A percentile compares a stretch with the other conserved stretches of the same genome.
Evolutionary conservation across 1,140 invertebrate species (phyloP).

Genomic region (Caenorhabditis elegans): WBcel235 BX284606.5:3780001-3780500

Average conservation of each 20-base stretch:
- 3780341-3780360: conserved; percentile 41
- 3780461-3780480: conserved; percentile 35
- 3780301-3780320: background rate
- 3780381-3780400: conserved; percentile 39
- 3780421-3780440: background rate
- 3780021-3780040: background rate
- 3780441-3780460: background rate
- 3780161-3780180: conserved; percentile 42
- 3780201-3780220: conserved; percentile 48
- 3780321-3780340: conserved; percentile 29
- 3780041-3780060: conserved; percentile 15
- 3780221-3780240: conserved; percentile 46
- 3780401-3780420: conserved; percentile 34
- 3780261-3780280: conserved; percentile 21
- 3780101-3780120: conserved; percentile 37
- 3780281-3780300: background rate
- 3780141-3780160: conserved; percentile 38
- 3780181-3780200: conserved; percentile 46
- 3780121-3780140: conserved; percentile 21
- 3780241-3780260: background rate
- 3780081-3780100: background rate
- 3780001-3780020: background rate
- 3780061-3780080: conserved; percentile 7
- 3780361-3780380: conserved; percentile 41
- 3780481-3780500: conserved; percentile 48